Base-by-base conservation (phyloP, 1,140 invertebrate genomes). In the Cyclargus thomasi region DNA sequence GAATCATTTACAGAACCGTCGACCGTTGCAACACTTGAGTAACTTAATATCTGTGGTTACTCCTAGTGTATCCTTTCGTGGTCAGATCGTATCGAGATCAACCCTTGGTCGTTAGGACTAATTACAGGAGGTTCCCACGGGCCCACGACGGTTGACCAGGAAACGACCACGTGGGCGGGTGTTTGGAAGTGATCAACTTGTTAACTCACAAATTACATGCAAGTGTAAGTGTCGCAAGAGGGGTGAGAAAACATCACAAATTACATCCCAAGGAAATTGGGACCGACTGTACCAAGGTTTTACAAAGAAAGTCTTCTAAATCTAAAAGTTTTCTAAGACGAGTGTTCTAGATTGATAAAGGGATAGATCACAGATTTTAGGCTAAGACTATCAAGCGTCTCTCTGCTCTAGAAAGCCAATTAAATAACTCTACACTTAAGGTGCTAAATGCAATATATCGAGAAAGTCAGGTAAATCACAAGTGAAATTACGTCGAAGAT, bases 51-150 rank as follows among this genome's bases (percentile, higher is more conserved):
- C 64, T 65, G 64, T 53, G 72, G 72, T 73, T 70, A 57, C 67
- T 35, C 20, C 29, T 73, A 57, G 71, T 71, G 71, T 70, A 74
- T 69, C 67, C 68, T 35, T 57, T 53, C 66, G 71, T 47, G 68
- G 71, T 72, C 53, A 59, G 62, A 57, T 66, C 55, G 55, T 55
- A 66, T 66, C 53, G 55, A 29, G 29, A 14, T 57, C 21, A 55
- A 57, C 64, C 55, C 53, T 57, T 57, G 39, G 55, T 55, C 64
- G 11, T 64, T 36, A 59, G 22, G 55, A 62, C 53, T 47, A 39
- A 67, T 65, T 70, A 47, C 11, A 66, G 21, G 21, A 55, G 55
- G 71, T 78, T 78, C 74, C 72, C 76, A 78, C 74, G 74, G 23
- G 64, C 59, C 62, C 47, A 21, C 36, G 14, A 62, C 59, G 64